Evolutionary conservation across 1,140 invertebrate species (phyloP), one percentile per base, ranked within the genome.

Genomic region (Pseudomyrmex flavicornis): DNA sequence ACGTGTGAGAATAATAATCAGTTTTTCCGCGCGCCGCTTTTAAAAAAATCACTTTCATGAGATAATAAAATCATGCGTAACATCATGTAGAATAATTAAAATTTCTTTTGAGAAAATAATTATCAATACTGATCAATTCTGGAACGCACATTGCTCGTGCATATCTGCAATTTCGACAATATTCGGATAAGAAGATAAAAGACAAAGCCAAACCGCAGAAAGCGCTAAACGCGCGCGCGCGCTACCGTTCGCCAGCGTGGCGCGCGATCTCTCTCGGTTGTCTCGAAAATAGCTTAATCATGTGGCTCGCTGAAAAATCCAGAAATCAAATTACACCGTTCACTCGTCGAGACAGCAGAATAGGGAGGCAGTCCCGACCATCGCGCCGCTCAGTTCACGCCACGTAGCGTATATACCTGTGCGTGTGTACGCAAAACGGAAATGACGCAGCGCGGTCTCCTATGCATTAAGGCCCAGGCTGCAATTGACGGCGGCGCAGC

Each of bases 381-480:
- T 35, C 52, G 20, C 50, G n/a, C 17, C n/a, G 26, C n/a, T 44
- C 17, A 10, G 48, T 63, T 54, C 65, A 63, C 50, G 75, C 52
- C 22, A 61, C 35, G 35, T 56, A 62, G 75, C 44, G 26, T 54
- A 70, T 26, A 44, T 46, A 63, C 20, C 26, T 62, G 68, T 63
- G 74, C 65, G 59, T 62, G 52, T 26, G 72, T 70, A 62, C 70
- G 87, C 70, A 8, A 85, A 88, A 85, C 92, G 92, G 92, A 92
- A 93, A 92, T 93, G 92, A 92, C 91, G 89, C 54, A 56, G 89
- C 87, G 63, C 68, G 70, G 61, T 83, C 52, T 79, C 69, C 70
- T 83, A 61, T 73, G 73, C 84, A 65, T 85, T 87, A 80, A 72
- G 54, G 73, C 83, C 62, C 74, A 56, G 63, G 73, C 73, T 85